Evolutionary conservation across 1,140 invertebrate genomes (phyloP).

Genomic region (Periplaneta americana): DNA sequence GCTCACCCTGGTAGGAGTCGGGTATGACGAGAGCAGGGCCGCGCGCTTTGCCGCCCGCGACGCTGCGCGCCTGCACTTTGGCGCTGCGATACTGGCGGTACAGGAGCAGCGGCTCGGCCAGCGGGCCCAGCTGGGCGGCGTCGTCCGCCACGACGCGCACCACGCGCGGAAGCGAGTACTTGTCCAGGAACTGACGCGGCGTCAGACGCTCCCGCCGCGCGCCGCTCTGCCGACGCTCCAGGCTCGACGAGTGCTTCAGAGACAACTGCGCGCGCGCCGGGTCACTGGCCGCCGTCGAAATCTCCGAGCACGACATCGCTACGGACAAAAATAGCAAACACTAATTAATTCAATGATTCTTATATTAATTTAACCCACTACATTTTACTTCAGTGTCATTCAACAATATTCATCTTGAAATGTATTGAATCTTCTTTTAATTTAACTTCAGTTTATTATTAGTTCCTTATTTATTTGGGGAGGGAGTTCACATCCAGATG

Average conservation of each 20-base stretch:
- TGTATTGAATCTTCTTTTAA: too few species aligned
- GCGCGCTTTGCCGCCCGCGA: too few species aligned
- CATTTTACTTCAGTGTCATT: too few species aligned
- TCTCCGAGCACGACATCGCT: not conserved
- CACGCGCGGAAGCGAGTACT: constrained; percentile 25
- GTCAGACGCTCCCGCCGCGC: constrained; percentile 1
- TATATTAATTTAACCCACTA: too few species aligned
- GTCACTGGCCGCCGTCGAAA: not conserved
- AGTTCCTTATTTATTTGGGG: too few species aligned
- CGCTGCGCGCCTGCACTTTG: constrained; percentile 31
- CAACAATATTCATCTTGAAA: too few species aligned
- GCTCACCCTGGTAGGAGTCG: constrained; percentile 34
- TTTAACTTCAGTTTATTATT: too few species aligned
- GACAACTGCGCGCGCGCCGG: not conserved
- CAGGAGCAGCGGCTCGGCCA: constrained; percentile 30
- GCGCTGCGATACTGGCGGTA: constrained; percentile 29
- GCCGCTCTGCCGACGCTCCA: not conserved
- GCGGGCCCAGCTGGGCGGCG: constrained; percentile 21
- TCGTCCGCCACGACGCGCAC: constrained; percentile 19
- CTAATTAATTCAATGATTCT: too few species aligned
- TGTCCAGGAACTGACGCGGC: constrained; percentile 25
- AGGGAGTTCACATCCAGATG: too few species aligned
- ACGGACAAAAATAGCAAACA: too few species aligned
- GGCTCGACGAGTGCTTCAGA: not conserved
- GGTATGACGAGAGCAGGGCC: constrained; percentile 33